Conservation (phyloP, 2,888 invertebrate genomes). For the Megastigmus dorsalis region DNA sequence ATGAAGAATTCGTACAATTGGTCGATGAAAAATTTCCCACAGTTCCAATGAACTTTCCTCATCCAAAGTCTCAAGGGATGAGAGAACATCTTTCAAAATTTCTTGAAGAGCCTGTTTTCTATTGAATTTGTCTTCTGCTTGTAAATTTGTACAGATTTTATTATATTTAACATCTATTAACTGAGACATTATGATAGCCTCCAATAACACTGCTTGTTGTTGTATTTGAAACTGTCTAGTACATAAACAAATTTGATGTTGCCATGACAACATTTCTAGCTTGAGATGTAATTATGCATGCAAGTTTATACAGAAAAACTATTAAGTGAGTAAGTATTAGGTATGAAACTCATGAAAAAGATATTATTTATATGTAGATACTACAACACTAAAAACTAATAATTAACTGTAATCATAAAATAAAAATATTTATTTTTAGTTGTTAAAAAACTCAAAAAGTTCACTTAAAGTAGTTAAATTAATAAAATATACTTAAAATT, state of each 20-base stretch:
- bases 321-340: too few species aligned
- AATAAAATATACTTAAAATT: slow-evolving; percentile 26
- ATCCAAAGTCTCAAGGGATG: slow-evolving; percentile 56
- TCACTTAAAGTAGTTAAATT: slow-evolving; percentile 15
- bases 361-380: too few species aligned
- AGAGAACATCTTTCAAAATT: slow-evolving; percentile 76
- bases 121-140: slow-evolving; percentile 79
- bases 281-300: too few species aligned
- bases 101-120: slow-evolving; percentile 78
- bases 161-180: slow-evolving; percentile 45
- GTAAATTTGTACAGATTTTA: slow-evolving; percentile 69
- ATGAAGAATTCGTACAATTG: slow-evolving; percentile 74
- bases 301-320: too few species aligned
- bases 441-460: not conserved
- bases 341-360: too few species aligned
- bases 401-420: too few species aligned
- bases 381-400: too few species aligned
- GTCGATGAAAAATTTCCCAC: slow-evolving; percentile 75
- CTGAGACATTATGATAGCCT: slow-evolving; percentile 47
- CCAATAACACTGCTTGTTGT: not conserved
- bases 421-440: not conserved
- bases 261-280: slow-evolving; percentile 46
- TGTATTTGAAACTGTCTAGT: not conserved
- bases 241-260: slow-evolving; percentile 40
- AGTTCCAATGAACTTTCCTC: slow-evolving; percentile 63